These are phyloP conservation scores for Protonibea diacanthus DNA, from an alignment of 2,797 vertebrate genomes.

Conservation along the genomic window DNA sequence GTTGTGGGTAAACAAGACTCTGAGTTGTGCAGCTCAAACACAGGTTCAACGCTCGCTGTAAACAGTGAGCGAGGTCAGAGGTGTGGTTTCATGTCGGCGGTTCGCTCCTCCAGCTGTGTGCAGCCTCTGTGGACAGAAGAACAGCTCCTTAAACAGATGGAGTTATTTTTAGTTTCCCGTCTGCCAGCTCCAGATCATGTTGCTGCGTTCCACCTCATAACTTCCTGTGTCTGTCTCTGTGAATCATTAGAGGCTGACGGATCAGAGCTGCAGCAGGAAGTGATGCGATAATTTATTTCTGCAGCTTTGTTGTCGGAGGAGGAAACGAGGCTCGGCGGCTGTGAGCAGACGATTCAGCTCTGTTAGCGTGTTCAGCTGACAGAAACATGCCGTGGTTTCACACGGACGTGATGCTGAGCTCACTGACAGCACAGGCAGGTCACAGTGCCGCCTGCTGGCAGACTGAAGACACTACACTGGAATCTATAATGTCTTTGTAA, in stretches of 20 bases:
- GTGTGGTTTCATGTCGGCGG: background rate
- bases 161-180: slow-evolving; percentile 64
- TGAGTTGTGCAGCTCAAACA: background rate
- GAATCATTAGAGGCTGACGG: slow-evolving; percentile 35
- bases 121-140: slow-evolving; percentile 9
- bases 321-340: background rate
- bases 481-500: too few species aligned
- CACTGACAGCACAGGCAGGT: background rate
- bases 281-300: slow-evolving; percentile 9
- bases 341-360: slow-evolving; percentile 4
- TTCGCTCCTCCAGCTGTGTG: background rate
- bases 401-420: slow-evolving; percentile 16
- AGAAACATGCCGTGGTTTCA: slow-evolving; percentile 27
- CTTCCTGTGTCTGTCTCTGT: slow-evolving; percentile 63
- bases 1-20: slow-evolving; percentile 57
- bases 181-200: slow-evolving; percentile 51
- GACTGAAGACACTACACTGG: background rate
- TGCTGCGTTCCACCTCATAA: slow-evolving; percentile 24
- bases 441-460: slow-evolving; percentile 59
- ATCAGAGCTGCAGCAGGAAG: slow-evolving; percentile 34
- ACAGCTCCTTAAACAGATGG: slow-evolving; percentile 37
- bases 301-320: slow-evolving; percentile 20
- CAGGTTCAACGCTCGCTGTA: background rate
- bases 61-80: background rate
- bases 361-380: background rate